These are phyloP conservation scores for Vidua macroura DNA, from an alignment of 2,113 vertebrate genomes.

Conservation along the genomic window DNA sequence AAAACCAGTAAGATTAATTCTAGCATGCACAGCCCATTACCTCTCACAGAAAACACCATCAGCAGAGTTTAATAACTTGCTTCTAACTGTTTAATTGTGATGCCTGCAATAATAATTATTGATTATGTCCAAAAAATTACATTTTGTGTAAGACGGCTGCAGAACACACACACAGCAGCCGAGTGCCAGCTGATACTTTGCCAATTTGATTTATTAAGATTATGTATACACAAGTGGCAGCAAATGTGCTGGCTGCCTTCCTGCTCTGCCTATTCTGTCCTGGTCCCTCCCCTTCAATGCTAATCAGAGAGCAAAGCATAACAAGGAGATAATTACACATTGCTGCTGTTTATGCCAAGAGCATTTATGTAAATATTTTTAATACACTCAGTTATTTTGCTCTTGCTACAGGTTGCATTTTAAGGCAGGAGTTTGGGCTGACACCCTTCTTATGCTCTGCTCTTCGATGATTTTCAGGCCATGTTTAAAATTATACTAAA, in stretches of 20 bases:
- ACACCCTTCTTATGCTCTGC: not conserved
- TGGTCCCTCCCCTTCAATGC: constrained; percentile 41
- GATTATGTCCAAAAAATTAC: constrained; percentile 34
- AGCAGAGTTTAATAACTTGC: not conserved
- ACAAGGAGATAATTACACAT: constrained; percentile 20
- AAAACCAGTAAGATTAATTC: not conserved
- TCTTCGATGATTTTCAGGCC: rapidly evolving
- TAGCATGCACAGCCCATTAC: not conserved
- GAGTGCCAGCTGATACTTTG: constrained; percentile 41
- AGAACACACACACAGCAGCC: not conserved
- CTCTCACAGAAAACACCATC: not conserved
- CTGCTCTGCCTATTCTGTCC: not conserved
- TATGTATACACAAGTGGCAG: constrained; percentile 22
- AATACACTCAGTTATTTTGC: not conserved
- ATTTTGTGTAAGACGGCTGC: not conserved
- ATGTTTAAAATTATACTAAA: not conserved
- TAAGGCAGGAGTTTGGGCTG: not conserved
- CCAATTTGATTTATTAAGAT: constrained; percentile 55
- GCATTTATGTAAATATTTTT: constrained; percentile 24
- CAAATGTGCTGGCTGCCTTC: constrained; percentile 42
- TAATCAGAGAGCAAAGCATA: constrained; percentile 28
- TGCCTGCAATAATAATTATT: constrained; percentile 40
- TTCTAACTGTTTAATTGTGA: constrained; percentile 15
- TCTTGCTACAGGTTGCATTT: not conserved
- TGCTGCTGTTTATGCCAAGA: not conserved